phyloP scores from a whole-genome alignment of 2,113 vertebrate species.

The Merops nubicus region DNA sequence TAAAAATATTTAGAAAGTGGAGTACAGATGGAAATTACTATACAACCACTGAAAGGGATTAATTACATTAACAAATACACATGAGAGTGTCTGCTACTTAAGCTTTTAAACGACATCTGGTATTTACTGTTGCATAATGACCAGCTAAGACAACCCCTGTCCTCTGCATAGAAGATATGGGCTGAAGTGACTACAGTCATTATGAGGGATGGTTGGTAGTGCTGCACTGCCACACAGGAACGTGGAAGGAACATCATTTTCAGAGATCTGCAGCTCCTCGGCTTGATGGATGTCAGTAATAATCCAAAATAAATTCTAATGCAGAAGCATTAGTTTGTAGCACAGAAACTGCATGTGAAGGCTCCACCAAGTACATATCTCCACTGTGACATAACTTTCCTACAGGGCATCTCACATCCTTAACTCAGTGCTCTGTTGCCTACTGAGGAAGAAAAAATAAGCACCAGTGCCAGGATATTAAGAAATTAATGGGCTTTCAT shows the following conservation, averaged over 20 bases:
- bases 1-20: slow-evolving; percentile 65
- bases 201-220: neutral
- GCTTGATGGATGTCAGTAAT: neutral
- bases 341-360: neutral
- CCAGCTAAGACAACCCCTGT: neutral
- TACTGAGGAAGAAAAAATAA: neutral
- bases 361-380: neutral
- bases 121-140: slow-evolving; percentile 17
- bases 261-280: neutral
- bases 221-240: neutral
- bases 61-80: slow-evolving; percentile 44
- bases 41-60: slow-evolving; percentile 7
- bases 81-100: slow-evolving; percentile 10
- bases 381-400: neutral
- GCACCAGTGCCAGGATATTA: neutral
- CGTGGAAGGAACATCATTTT: neutral
- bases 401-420: neutral
- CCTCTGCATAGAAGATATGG: neutral
- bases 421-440: neutral
- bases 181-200: neutral
- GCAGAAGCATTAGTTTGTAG: neutral
- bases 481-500: neutral
- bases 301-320: neutral
- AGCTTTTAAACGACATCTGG: slow-evolving; percentile 34
- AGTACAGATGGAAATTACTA: slow-evolving; percentile 42